Evolutionary conservation across 2,797 vertebrate genomes (phyloP).

Genomic region (Mormyrus hasselquistii): DNA sequence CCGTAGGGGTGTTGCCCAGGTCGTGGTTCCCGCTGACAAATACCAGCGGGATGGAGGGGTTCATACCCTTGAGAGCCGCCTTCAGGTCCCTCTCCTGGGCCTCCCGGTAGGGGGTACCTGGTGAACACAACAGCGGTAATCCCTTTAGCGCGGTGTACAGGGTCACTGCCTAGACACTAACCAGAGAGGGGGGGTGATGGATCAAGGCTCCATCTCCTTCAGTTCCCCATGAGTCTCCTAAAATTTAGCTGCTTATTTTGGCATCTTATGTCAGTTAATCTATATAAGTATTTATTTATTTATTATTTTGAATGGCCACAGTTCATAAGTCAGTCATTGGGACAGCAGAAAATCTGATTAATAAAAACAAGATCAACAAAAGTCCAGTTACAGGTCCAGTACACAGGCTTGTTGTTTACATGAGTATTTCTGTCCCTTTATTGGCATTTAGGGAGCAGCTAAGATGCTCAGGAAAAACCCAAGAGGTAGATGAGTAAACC

Average conservation of each 20-base stretch:
- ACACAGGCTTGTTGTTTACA: background rate
- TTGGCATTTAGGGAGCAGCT: background rate
- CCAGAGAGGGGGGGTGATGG: background rate
- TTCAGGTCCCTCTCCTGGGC: constrained; percentile 81
- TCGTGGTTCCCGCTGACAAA: constrained; percentile 96
- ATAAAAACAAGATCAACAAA: constrained; percentile 20
- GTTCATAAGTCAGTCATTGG: background rate
- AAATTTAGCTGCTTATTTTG: background rate
- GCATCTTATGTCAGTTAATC: background rate
- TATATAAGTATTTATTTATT: background rate
- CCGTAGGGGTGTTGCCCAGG: constrained; percentile 80
- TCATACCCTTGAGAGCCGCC: constrained; percentile 56
- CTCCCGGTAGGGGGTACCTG: constrained; percentile 72
- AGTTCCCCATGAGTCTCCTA: background rate
- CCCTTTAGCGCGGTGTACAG: background rate
- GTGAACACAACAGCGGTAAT: constrained; percentile 6
- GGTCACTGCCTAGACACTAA: background rate
- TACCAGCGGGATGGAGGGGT: constrained; percentile 77
- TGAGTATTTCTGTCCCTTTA: background rate
- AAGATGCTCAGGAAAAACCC: background rate
- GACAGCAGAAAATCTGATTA: background rate
- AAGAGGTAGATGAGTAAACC: background rate
- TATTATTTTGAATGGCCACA: background rate
- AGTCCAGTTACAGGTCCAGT: background rate
- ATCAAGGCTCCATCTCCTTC: background rate